Evolutionary conservation across 2,888 invertebrate genomes (phyloP), one percentile per base, ranked within the genome.

Genomic region (Digitonthophagus gazella): DNA sequence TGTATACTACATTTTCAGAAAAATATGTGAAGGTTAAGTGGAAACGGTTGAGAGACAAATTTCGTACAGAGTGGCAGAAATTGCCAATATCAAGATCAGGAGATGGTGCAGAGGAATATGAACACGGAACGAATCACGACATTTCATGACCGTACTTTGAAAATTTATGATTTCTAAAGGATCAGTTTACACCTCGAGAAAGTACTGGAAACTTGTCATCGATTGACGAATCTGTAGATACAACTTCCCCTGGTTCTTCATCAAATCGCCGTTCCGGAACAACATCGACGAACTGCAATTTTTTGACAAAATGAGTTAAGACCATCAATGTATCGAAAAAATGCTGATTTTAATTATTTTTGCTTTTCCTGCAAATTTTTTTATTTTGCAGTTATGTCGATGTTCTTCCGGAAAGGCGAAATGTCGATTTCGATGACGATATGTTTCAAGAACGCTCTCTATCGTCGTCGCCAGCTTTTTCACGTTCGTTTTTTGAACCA

Each of bases 51-150:
- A 16, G 54, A 15, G 2, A 66, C 15, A 8, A 55, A 18, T 57
- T 56, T 28, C 28, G 56, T 16, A 66, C 3, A 19, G 66, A 66
- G 22, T n/a, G 15, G 8, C 66, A 66, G 57, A 66, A 56, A 58
- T 19, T 57, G 19, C 66, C 54, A 6, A 56, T 19, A 3, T 57
- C 66, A 57, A 19, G 19, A 56, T 66, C 66, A 20, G 66, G 56
- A 56, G 58, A 58, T 14, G 58, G 54, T 44, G n/a, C 8, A 6
- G 54, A 44, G n/a, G 54, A 44, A 44, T 44, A 58, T 58, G 8
- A 15, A 58, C 5, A n/a, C 58, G 6, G n/a, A 58, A 5, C 58
- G 6, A 58, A 11, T 15, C n/a, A 15, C 14, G 15, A 58, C n/a
- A 14, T 15, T 11, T 15, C 58, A 58, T 58, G 58, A 14, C 58